Conservation (phyloP, 2,888 invertebrate species). For the Stegophylla sp. region DNA sequence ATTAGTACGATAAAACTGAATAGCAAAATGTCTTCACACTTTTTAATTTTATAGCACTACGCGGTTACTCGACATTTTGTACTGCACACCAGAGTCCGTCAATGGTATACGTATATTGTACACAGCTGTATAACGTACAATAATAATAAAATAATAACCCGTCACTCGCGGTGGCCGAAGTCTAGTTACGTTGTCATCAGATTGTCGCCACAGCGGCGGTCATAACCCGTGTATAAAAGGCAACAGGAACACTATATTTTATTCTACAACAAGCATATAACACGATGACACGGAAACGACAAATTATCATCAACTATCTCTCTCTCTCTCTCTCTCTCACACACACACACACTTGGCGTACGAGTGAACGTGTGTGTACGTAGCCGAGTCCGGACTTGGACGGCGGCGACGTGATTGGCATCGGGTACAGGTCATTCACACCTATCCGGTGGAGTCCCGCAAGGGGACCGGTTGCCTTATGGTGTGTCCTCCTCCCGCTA, state of each 20-base stretch:
- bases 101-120: too few relatives aligned
- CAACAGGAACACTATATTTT: neutral
- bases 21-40: too few relatives aligned
- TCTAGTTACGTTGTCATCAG: conserved; percentile 3
- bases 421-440: conserved; percentile 54
- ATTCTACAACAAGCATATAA: neutral
- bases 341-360: neutral
- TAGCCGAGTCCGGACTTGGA: conserved; percentile 24
- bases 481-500: conserved; percentile 35
- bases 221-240: conserved; percentile 34
- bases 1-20: too few relatives aligned
- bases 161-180: neutral
- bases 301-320: conserved; percentile 23
- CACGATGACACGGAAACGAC: conserved; percentile 20
- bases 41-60: too few relatives aligned
- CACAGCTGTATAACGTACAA: neutral
- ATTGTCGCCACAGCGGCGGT: neutral
- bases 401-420: conserved; percentile 40
- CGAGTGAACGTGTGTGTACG: neutral
- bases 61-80: too few relatives aligned
- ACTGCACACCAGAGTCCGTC: too few relatives aligned
- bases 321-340: neutral
- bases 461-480: conserved; percentile 48
- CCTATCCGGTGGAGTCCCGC: conserved; percentile 20
- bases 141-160: conserved; percentile 20